phyloP scores from a whole-genome alignment of 2,888 invertebrate genomes.

The Athrips mouffetella region DNA sequence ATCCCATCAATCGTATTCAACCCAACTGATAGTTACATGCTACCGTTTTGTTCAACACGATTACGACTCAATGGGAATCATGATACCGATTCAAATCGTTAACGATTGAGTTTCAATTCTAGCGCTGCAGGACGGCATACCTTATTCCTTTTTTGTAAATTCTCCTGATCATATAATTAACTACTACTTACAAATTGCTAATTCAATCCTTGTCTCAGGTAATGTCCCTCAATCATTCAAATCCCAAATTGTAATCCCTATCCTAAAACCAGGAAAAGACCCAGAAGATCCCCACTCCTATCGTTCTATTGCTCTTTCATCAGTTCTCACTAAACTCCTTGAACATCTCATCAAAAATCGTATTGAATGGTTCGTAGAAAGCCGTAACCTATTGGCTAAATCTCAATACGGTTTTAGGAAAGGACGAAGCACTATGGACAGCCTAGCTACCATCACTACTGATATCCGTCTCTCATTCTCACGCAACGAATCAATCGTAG shows the following conservation, averaged over 20 bases:
- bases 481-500: not conserved
- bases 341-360: too few relatives aligned
- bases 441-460: not conserved
- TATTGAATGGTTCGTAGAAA: too few relatives aligned
- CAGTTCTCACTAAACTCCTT: not conserved
- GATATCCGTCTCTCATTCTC: not conserved
- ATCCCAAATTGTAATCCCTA: not conserved
- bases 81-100: too few relatives aligned
- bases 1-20: too few relatives aligned
- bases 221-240: not conserved
- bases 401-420: too few relatives aligned
- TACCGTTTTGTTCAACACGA: too few relatives aligned
- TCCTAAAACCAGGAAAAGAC: not conserved
- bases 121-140: not conserved
- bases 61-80: too few relatives aligned
- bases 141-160: constrained; percentile 12
- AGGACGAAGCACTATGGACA: too few relatives aligned
- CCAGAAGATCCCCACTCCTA: not conserved
- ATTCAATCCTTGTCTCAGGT: not conserved
- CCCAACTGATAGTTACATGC: too few relatives aligned
- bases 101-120: too few relatives aligned
- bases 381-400: too few relatives aligned
- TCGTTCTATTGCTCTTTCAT: not conserved
- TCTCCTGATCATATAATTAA: not conserved
- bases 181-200: not conserved